These are phyloP conservation scores for Penaeus vannamei DNA, from an alignment of 1,140 invertebrate genomes.

Conservation along the genomic window DNA sequence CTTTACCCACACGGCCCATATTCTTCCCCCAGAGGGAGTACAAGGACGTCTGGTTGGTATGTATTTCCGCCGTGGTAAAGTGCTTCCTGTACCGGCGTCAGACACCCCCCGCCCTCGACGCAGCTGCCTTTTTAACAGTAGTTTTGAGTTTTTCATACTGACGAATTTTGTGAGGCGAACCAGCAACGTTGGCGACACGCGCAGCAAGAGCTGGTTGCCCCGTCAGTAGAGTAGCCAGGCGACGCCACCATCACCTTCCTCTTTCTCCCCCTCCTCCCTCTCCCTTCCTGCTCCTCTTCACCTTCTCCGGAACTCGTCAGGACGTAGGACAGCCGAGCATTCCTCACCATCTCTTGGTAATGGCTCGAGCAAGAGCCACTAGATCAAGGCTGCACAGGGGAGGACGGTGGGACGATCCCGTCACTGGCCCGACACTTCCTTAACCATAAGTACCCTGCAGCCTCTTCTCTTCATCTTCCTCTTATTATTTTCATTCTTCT, in stretches of 20 bases:
- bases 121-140: constrained; percentile 37
- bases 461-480: too few species aligned
- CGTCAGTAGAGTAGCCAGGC: constrained; percentile 57
- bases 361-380: constrained; percentile 2
- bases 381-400: constrained; percentile 35
- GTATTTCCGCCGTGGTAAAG: constrained; percentile 45
- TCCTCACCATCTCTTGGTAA: not conserved
- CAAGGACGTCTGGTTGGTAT: constrained; percentile 68
- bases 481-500: too few species aligned
- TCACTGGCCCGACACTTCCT: not conserved
- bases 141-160: constrained; percentile 51
- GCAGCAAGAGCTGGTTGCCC: constrained; percentile 30
- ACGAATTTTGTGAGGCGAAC: constrained; percentile 58
- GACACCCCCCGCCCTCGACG: constrained; percentile 20
- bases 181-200: not conserved
- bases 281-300: constrained; percentile 23
- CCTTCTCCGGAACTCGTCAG: constrained; percentile 17
- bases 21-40: constrained; percentile 63
- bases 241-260: not conserved
- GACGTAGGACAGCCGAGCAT: constrained; percentile 47
- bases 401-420: constrained; percentile 11
- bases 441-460: too few species aligned
- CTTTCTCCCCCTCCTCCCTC: not conserved
- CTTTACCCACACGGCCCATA: constrained; percentile 41
- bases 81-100: constrained; percentile 43